Conservation (phyloP, 2,113 vertebrate species). For the Pomatorhinus ruficollis region DNA sequence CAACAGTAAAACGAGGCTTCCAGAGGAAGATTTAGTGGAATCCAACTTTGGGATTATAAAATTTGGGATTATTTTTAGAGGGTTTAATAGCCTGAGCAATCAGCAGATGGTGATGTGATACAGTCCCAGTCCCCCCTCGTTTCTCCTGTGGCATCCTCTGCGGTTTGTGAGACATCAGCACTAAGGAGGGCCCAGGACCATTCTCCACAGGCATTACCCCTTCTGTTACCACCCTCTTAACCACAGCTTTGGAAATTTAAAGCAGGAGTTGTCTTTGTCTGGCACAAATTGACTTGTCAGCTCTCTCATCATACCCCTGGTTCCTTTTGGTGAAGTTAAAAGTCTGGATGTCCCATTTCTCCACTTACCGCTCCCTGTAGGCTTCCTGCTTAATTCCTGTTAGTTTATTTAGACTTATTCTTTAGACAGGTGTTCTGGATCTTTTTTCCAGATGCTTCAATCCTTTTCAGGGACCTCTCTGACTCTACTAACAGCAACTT, state of each 20-base stretch:
- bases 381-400: neutral
- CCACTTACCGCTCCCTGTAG: neutral
- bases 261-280: neutral
- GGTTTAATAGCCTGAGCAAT: neutral
- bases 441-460: neutral
- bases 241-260: neutral
- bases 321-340: neutral
- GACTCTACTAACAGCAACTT: neutral
- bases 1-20: neutral
- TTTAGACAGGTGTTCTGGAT: neutral
- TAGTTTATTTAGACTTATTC: neutral
- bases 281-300: neutral
- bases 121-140: neutral
- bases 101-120: neutral
- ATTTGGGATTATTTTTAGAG: neutral
- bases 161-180: neutral
- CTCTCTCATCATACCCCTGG: neutral
- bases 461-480: neutral
- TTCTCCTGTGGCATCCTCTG: neutral
- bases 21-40: neutral
- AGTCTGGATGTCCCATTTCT: neutral
- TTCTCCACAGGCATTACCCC: rapidly evolving
- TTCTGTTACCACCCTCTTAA: neutral
- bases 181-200: neutral
- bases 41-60: neutral